Percentiles rank a stretch among this genome's conserved stretches.
Conservation (phyloP, 2,113 vertebrate genomes). For the Vanacampus margaritifer region DNA sequence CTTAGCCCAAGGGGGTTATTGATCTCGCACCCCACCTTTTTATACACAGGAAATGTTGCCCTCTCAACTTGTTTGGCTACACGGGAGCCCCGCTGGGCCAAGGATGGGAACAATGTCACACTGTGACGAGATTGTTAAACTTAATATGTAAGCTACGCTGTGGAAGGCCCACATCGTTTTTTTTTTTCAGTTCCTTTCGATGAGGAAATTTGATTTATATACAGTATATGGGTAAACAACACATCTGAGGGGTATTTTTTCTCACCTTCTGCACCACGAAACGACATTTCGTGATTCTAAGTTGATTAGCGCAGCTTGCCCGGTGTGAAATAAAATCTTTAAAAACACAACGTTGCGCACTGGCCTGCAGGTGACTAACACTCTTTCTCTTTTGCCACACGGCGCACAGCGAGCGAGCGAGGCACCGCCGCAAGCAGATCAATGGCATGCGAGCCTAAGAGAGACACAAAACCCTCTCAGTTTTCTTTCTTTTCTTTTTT, state of each 20-base stretch:
- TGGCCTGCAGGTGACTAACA: background rate
- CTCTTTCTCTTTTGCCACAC: background rate
- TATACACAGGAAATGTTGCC: slow-evolving; percentile 66
- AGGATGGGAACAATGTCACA: background rate
- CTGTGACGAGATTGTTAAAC: background rate
- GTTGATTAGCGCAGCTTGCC: slow-evolving; percentile 18
- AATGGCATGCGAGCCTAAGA: background rate
- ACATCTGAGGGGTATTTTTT: background rate
- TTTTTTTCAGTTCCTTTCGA: no score
- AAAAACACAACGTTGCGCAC: background rate
- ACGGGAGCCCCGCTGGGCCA: slow-evolving; percentile 22
- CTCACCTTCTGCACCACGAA: background rate
- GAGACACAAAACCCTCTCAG: slow-evolving; percentile 13
- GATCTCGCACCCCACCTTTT: slow-evolving; percentile 61
- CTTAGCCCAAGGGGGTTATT: slow-evolving; percentile 65
- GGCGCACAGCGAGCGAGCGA: background rate
- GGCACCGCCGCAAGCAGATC: background rate
- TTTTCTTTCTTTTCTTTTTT: slow-evolving; percentile 9
- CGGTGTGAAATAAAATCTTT: slow-evolving; percentile 25
- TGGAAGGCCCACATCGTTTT: no score
- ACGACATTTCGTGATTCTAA: background rate
- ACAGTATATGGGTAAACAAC: background rate
- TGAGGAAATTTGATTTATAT: no score
- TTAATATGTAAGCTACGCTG: no score
- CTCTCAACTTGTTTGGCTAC: slow-evolving; percentile 57